phyloP scores from a whole-genome alignment of 2,113 vertebrate genomes.

The Otis tarda region DNA sequence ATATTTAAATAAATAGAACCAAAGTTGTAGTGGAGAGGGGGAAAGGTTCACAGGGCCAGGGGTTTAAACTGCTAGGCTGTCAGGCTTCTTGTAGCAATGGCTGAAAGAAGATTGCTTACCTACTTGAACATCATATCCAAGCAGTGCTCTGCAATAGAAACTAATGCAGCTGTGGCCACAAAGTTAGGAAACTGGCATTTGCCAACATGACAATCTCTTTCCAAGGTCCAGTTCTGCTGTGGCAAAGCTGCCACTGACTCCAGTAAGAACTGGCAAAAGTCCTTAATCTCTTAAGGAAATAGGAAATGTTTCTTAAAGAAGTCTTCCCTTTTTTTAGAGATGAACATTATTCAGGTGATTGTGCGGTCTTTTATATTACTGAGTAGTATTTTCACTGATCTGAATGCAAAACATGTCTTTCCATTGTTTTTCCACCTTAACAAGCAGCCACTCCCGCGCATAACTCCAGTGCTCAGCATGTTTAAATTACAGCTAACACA shows the following conservation, averaged over 20 bases:
- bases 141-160: background rate
- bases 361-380: slow-evolving; percentile 35
- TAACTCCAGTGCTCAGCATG: slow-evolving; percentile 26
- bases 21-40: background rate
- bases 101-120: background rate
- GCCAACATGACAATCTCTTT: background rate
- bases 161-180: background rate
- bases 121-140: background rate
- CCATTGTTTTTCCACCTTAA: slow-evolving; percentile 31
- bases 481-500: slow-evolving; percentile 48
- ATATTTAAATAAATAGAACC: background rate
- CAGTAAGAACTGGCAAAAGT: background rate
- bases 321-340: background rate
- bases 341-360: slow-evolving; percentile 14
- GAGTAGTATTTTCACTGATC: slow-evolving; percentile 17
- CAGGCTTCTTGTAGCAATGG: background rate
- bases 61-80: background rate
- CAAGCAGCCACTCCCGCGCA: background rate
- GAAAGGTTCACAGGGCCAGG: background rate
- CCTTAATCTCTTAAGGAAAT: background rate
- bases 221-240: background rate
- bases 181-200: background rate
- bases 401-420: slow-evolving; percentile 48
- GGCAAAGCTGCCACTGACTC: background rate
- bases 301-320: slow-evolving; percentile 25